These are phyloP conservation scores for Rachycentron canadum DNA, from an alignment of 2,797 vertebrate genomes.

Conservation along the genomic window DNA sequence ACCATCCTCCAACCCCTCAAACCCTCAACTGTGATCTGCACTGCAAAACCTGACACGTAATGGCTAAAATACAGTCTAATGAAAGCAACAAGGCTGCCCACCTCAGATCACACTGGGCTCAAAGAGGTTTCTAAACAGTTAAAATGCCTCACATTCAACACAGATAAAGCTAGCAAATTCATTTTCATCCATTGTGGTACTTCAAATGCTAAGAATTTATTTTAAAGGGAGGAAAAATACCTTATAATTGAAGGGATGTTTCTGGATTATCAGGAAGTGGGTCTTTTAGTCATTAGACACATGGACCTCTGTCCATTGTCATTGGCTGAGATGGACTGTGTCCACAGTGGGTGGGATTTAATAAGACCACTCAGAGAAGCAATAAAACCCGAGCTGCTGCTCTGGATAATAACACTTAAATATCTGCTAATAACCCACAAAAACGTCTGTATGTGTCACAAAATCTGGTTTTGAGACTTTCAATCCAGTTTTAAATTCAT, in stretches of 20 bases:
- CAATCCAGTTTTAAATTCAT: constrained; percentile 7
- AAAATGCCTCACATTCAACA: constrained; percentile 74
- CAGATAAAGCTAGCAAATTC: constrained; percentile 60
- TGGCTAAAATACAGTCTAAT: constrained; percentile 66
- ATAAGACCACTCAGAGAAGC: constrained; percentile 21
- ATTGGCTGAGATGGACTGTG: not conserved
- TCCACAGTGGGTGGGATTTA: constrained; percentile 18
- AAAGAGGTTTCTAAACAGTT: constrained; percentile 55
- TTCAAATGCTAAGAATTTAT: constrained; percentile 56
- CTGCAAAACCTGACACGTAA: constrained; percentile 67
- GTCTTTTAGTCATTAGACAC: not conserved
- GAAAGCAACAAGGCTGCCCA: constrained; percentile 71
- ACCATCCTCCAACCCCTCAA: constrained; percentile 25
- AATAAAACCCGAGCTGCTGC: constrained; percentile 5
- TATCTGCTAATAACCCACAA: constrained; percentile 3
- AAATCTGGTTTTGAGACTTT: constrained; percentile 31
- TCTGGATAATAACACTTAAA: constrained; percentile 26
- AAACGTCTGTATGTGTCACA: constrained; percentile 9
- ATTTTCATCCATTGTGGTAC: constrained; percentile 35
- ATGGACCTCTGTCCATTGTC: not conserved
- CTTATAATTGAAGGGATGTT: constrained; percentile 9
- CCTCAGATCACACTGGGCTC: constrained; percentile 53
- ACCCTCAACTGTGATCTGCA: constrained; percentile 52
- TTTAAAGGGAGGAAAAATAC: constrained; percentile 43
- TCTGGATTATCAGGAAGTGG: constrained; percentile 19